Evolutionary conservation across 2,113 vertebrate genomes (phyloP), one percentile per base, ranked within the genome.

Genomic region (Litocranius walleri): DNA sequence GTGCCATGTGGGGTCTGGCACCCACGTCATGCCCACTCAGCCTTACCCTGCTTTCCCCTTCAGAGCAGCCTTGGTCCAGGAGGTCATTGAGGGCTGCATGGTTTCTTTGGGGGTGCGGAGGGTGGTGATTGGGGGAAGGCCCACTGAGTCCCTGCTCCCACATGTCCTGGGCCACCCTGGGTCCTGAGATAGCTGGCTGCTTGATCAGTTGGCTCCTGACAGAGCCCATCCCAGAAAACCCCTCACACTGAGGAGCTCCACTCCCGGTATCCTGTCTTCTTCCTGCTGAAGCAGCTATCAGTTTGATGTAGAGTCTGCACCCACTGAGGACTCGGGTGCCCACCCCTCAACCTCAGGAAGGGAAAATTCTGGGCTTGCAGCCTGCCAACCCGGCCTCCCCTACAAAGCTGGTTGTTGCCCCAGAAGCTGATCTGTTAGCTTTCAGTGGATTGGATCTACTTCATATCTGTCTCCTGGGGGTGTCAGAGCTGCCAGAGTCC

Each of bases 61-160:
- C 87, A 27, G 23, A 45, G 57, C 71, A 30, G 77, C 74, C 64
- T 91, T 27, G 1, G 52, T 74, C 84, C 30, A 95, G 88, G 30
- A 52, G 92, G 80, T 12, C 15, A 27, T 8, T 14, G 12, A 81
- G 30, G 48, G 93, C 87, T 25, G 95, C 94, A 61, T 50, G 98
- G 97, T 92, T 96, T 56, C 64, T 89, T 93, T 95, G 97, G 97
- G 97, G 97, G 92, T 97, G 98, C 93, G 56, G 0, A 88, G 97
- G 88, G 13, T 74, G 82, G 97, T 85, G 88, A 93, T 3, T 2
- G 19, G 33, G 27, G 15, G 52, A 7, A 1, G 9, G 11, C 5
- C 33, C 13, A 1, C 43, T 5, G 29, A 14, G 25, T 14, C 45
- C 43, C 25, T 4, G 16, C 0, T 13, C 48, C 64, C 10, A 6